Evolutionary conservation across 2,797 vertebrate genomes (phyloP), one percentile per base, ranked within the genome.

Genomic region (Hypotaenidia philippensis): DNA sequence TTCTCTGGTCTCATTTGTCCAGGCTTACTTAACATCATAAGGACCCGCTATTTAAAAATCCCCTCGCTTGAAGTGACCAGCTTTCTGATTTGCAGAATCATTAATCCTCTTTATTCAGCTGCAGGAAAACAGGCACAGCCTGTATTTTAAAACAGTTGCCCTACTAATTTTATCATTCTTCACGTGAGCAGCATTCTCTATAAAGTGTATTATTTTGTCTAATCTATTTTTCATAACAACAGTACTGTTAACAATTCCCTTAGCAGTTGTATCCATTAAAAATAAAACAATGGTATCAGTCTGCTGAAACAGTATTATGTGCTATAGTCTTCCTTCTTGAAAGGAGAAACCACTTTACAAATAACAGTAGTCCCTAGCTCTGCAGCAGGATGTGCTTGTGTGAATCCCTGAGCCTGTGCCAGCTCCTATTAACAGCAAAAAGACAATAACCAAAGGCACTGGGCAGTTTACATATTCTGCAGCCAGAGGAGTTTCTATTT

Each of bases 401-500:
- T 56, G 80, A 94, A 69, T 90, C 63, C 13, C 38, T 17, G 15
- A 84, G 91, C 45, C 77, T 74, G 31, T 90, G 90, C 60, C 76
- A 88, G 13, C 18, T 89, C 74, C 86, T 59, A 44, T 88, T 91
- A 91, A 20, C 38, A 63, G 66, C 34, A 89, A 69, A 93, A 83
- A 76, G 74, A 69, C 61, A 52, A 25, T 71, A 82, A 72, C 70
- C 1, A 0, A 76, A 86, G 81, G 52, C 65, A 78, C 15, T 44
- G 66, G 86, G 11, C 34, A 90, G n/a, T 79, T 87, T 59, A 23
- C 3, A 2, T 76, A 52, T 82, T 92, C 63, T 87, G 63, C 77
- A 90, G 74, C 41, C 63, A 63, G 77, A 86, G 27, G 53, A 80
- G 31, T 61, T 97, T 88, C 69, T 94, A 56, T 95, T 95, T 88